Evolutionary conservation across 1,140 invertebrate genomes (phyloP), one percentile per base, ranked within the genome.

Genomic region (Monochamus saltuarius): DNA sequence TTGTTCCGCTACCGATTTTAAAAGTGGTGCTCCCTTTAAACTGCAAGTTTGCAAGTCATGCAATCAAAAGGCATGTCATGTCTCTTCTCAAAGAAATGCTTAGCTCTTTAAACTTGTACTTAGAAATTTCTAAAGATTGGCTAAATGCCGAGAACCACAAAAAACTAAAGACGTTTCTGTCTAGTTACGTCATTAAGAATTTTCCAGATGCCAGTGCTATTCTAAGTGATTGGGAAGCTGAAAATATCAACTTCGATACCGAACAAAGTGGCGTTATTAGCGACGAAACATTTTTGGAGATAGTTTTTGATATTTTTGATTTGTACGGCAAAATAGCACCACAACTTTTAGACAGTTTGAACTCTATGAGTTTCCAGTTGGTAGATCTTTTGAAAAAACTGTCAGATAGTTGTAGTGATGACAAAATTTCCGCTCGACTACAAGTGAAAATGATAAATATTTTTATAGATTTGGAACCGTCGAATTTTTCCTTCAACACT

Each of bases 401-500:
- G 10, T 59, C 78, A 0, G 56, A 70, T 13, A 40, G 35, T 0
- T 54, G 75, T 42, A 73, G 77, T 19, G 62, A 76, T 13, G 13
- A 11, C 4, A 19, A 46, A 45, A 40, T 35, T 19, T 43, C 39
- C 11, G 45, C 71, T 77, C 36, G 77, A 52, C 76, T 89, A 54
- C 85, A 87, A 75, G 76, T 88, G 1, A 88, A 88, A 76, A 78
- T 84, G 1, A 81, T 88, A 10, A 83, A 83, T 45, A 81, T 88
- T 35, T 82, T 88, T 67, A 63, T 88, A 4, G 72, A 75, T 42
- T 64, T 85, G 7, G 82, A 87, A 65, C 78, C 78, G n/a, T 77
- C 78, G 7, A 75, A 79, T 6, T 82, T 87, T 64, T 77, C 80
- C 13, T 76, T 82, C 2, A 76, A 81, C 22, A 81, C 84, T 62